phyloP scores from a whole-genome alignment of 30 jellyfish, hydroid and myxozoan genomes.

The Aurelia coerulea region DNA sequence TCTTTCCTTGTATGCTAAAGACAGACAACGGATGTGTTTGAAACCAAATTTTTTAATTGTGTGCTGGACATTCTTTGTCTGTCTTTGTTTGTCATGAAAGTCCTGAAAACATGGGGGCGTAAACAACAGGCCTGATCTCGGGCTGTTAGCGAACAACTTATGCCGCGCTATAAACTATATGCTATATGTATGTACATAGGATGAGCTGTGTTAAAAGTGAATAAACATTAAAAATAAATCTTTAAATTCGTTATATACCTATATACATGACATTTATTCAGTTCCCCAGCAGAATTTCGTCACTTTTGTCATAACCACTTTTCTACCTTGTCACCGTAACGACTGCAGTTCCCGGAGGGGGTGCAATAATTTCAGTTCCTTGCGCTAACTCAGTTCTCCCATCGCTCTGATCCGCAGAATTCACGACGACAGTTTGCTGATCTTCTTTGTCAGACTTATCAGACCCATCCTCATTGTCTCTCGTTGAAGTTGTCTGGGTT shows the following conservation, averaged over 20 bases:
- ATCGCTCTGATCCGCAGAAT: constrained; percentile 21
- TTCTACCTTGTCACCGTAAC: background rate
- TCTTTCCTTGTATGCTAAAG: background rate
- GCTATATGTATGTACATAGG: background rate
- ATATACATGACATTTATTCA: constrained; percentile 13
- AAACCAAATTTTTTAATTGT: no score
- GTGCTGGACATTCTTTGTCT: no score
- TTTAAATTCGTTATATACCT: constrained; percentile 39
- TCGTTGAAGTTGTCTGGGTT: constrained; percentile 65
- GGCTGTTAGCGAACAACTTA: background rate
- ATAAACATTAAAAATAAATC: background rate
- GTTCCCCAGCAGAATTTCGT: background rate
- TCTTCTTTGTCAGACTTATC: constrained; percentile 18
- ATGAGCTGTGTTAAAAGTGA: background rate
- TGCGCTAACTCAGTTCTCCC: constrained; percentile 30
- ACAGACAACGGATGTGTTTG: background rate
- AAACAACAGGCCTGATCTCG: no score
- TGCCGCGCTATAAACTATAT: background rate
- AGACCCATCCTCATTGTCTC: constrained; percentile 16
- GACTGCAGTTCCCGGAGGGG: constrained; percentile 6
- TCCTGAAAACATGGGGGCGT: no score
- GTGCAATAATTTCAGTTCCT: constrained; percentile 37
- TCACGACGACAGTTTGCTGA: background rate
- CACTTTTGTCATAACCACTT: background rate
- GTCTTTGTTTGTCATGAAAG: no score